Evolutionary conservation across 1,140 invertebrate species (phyloP), one percentile per base, ranked within the genome.

Genomic region (Lepidurus apus): DNA sequence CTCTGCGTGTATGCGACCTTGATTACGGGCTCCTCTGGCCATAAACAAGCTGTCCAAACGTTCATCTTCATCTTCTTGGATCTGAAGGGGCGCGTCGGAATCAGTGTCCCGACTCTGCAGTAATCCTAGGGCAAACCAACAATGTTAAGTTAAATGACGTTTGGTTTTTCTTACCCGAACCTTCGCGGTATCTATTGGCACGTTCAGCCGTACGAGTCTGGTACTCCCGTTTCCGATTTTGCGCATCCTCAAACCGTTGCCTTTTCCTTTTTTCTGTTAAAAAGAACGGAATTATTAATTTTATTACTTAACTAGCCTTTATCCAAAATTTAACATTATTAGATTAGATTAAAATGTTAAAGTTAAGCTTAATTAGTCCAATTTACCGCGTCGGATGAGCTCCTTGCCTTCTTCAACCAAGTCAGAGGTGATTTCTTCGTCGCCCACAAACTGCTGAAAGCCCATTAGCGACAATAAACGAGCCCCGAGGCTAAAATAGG

Each of bases 401-500:
- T 96, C 93, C 82, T 91, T 88, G 1, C 97, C 97, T 86, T 98
- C 96, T 82, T 97, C 93, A 5, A 98, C 91, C 21, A 98, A 86
- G 85, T 99, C 96, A 0, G 91, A 91, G 0, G 95, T 97, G 79
- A 98, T 90, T 85, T 97, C 95, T 80, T 97, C 95, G 5, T 91
- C 93, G 47, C 82, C 84, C 74, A 97, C 89, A 86, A 98, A 98
- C 85, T 98, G 96, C 84, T 98, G 95, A 85, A 98, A 97, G 42
- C 97, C 97, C 80, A 98, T 88, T 65, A 93, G 88, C 43, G 94
- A 94, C 9, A 98, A 87, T 73, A 97, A 85, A 78, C 95, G 89
- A 80, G 93, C 93, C 43, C 96, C 97, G n/a, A 98, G 85, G 83
- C 93, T 94, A 84, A 98, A 97, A 87, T 97, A 98, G 0, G 96